phyloP scores from a whole-genome alignment of 2,888 invertebrate species.

The Helleia helle region DNA sequence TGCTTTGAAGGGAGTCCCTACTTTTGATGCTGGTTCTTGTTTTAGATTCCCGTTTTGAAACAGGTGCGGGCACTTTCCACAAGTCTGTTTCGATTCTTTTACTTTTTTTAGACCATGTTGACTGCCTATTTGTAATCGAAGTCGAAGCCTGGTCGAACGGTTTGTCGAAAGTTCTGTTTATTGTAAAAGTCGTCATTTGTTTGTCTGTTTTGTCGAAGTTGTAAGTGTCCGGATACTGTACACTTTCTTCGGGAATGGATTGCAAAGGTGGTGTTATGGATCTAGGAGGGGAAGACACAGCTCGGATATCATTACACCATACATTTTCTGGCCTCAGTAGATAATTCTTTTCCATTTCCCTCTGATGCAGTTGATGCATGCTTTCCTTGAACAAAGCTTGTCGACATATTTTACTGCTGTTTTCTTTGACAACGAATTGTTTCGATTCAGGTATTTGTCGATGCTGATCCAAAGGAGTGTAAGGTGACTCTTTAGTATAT shows the following conservation, averaged over 20 bases:
- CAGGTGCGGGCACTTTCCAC: conserved; percentile 49
- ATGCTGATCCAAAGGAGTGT: conserved; percentile 35
- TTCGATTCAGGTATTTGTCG: conserved; percentile 34
- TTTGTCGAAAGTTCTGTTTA: conserved; percentile 59
- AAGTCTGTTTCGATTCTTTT: conserved; percentile 46
- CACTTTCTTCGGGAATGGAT: conserved; percentile 66
- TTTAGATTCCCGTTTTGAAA: conserved; percentile 37
- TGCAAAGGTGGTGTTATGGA: conserved; percentile 55
- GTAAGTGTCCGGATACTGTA: conserved; percentile 45
- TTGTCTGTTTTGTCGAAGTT: conserved; percentile 40
- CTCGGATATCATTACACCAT: conserved; percentile 46
- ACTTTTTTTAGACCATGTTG: conserved; percentile 56
- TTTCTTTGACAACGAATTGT: conserved; percentile 35
- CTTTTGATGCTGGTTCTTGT: conserved; percentile 30
- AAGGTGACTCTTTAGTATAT: conserved; percentile 67
- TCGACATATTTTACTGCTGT: conserved; percentile 46
- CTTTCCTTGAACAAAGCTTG: conserved; percentile 55
- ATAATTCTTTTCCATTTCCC: conserved; percentile 31
- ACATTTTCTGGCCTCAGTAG: conserved; percentile 33
- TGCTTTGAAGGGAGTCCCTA: conserved; percentile 32
- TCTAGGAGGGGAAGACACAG: conserved; percentile 46
- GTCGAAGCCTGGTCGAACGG: conserved; percentile 27
- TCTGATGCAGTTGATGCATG: conserved; percentile 34
- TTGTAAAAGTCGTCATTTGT: conserved; percentile 52
- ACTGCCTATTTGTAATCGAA: conserved; percentile 28